Evolutionary conservation across 2,888 invertebrate species (phyloP).

Genomic region (Drosophila mettleri): DNA sequence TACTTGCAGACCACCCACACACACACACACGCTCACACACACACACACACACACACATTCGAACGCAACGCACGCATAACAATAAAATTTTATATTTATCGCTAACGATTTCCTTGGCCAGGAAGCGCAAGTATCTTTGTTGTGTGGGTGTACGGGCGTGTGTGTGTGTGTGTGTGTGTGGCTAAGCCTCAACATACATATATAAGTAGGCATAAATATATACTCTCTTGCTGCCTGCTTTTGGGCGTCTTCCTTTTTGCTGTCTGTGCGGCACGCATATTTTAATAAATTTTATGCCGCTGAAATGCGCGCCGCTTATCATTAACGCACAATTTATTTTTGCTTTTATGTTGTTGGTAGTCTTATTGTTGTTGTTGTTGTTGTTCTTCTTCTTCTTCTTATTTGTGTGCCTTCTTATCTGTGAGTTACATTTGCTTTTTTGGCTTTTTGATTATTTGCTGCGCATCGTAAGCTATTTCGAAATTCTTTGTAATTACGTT

Average conservation of each 20-base stretch:
- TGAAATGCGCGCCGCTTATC: slow-evolving; percentile 79
- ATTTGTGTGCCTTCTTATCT: slow-evolving; percentile 59
- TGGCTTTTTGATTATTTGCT: slow-evolving; percentile 81
- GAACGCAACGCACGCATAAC: slow-evolving; percentile 68
- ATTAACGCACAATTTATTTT: slow-evolving; percentile 82
- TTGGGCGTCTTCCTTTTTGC: slow-evolving; percentile 37
- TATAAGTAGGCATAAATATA: slow-evolving; percentile 65
- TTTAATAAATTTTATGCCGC: slow-evolving; percentile 79
- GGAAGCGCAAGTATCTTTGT: slow-evolving; percentile 42
- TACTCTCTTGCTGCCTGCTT: slow-evolving; percentile 54
- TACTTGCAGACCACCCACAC: slow-evolving; percentile 61
- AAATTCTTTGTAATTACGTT: slow-evolving; percentile 29
- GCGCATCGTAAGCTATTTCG: slow-evolving; percentile 61
- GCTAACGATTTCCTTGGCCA: slow-evolving; percentile 76
- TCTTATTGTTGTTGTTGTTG: slow-evolving; percentile 31
- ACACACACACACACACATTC: slow-evolving; percentile 25
- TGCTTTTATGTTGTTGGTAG: slow-evolving; percentile 69
- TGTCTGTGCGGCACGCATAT: slow-evolving; percentile 66
- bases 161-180: slow-evolving; percentile 21
- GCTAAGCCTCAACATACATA: slow-evolving; percentile 44
- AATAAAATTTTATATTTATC: slow-evolving; percentile 82
- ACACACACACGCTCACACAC: slow-evolving; percentile 22
- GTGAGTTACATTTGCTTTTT: slow-evolving; percentile 78
- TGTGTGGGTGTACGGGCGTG: slow-evolving; percentile 4
- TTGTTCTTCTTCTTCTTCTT: no score